These are phyloP conservation scores for Petroica traversi DNA, from an alignment of 2,113 vertebrate genomes.

Conservation along the genomic window DNA sequence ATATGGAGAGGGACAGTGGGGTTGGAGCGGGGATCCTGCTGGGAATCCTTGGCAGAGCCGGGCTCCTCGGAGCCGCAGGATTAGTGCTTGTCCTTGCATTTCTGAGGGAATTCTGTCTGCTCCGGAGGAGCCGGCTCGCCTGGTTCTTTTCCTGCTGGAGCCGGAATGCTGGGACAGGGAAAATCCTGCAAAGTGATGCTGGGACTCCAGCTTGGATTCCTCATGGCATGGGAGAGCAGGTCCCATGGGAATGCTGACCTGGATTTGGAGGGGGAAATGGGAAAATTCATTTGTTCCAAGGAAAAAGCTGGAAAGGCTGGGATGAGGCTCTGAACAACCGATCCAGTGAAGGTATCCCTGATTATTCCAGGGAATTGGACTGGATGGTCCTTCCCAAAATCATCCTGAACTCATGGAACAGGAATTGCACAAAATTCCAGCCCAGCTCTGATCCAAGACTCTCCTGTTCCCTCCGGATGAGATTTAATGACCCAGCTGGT, in stretches of 20 bases:
- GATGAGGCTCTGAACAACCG: background rate
- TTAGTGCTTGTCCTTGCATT: background rate
- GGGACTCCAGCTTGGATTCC: background rate
- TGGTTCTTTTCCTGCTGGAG: background rate
- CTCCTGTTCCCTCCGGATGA: background rate
- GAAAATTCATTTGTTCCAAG: background rate
- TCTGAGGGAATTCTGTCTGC: fast-evolving
- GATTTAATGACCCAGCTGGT: background rate
- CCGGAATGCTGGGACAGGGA: background rate
- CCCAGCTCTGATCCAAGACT: background rate
- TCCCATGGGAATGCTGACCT: fast-evolving
- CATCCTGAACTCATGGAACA: background rate
- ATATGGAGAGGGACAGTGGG: background rate
- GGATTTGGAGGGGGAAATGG: background rate
- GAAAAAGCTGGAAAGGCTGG: fast-evolving
- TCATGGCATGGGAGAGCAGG: background rate
- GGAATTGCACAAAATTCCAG: background rate
- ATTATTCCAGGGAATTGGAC: background rate
- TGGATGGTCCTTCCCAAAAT: background rate
- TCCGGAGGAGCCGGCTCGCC: fast-evolving
- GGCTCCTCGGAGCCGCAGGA: fast-evolving
- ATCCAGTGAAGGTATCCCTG: background rate
- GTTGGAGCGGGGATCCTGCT: background rate
- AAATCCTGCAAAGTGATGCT: background rate
- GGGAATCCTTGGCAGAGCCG: background rate